Base-by-base conservation (phyloP, 2,888 invertebrate genomes). In the Thyatira batis region DNA sequence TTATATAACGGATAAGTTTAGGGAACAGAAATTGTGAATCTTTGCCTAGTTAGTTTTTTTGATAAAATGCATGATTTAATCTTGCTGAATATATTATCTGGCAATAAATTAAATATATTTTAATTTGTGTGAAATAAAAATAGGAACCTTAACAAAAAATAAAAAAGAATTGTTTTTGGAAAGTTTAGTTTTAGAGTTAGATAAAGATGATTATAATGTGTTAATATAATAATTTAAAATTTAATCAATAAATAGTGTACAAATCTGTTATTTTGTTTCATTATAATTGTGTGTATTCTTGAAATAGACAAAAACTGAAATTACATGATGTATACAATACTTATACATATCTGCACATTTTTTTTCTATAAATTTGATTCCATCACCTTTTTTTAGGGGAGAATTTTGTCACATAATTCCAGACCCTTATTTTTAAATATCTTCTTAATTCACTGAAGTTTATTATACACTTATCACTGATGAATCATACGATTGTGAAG, bases 1-100 rank as follows among this genome's bases (percentile, higher is more conserved):
- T 28, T 96, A 95, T 76, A 93, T 98, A 11, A 96, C 96, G 73
- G 95, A 96, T 59, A 98, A 98, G 87, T 98, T 98, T 88, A 94
- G 97, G 76, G 96, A 97, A 76, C 90, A 74, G 58, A 48, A 50
- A 43, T 46, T 23, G 3, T 21, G 21, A 13, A 11, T n/a, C n/a
- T n/a, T n/a, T n/a, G n/a, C n/a, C n/a, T n/a, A n/a, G n/a, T n/a
- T n/a, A n/a, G n/a, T n/a, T n/a, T n/a, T n/a, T n/a, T n/a, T n/a
- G n/a, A n/a, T n/a, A n/a, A n/a, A n/a, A n/a, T n/a, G n/a, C n/a
- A n/a, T n/a, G n/a, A n/a, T n/a, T n/a, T n/a, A n/a, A n/a, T n/a
- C n/a, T n/a, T n/a, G n/a, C n/a, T n/a, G n/a, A n/a, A n/a, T n/a
- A n/a, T n/a, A n/a, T n/a, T n/a, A n/a, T n/a, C n/a, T n/a, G n/a